phyloP scores from a whole-genome alignment of 2,113 vertebrate genomes.

The Trematomus loennbergii region DNA sequence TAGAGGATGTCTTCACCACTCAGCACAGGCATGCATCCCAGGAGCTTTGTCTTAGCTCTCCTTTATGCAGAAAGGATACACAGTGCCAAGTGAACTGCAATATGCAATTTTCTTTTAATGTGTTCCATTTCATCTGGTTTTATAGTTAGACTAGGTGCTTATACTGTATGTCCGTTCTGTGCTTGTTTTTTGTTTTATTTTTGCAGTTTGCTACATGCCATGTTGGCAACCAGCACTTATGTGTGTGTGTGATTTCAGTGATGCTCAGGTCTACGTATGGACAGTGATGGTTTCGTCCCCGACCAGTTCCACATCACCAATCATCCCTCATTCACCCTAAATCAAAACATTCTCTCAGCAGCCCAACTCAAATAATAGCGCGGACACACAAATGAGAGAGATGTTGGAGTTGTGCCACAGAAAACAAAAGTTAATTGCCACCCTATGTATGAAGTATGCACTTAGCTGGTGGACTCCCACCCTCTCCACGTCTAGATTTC shows the following conservation, averaged over 20 bases:
- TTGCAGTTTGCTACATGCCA: background rate
- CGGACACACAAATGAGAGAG: slow-evolving; percentile 62
- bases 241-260: background rate
- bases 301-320: slow-evolving; percentile 5
- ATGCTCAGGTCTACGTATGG: slow-evolving; percentile 22
- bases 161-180: background rate
- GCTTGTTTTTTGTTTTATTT: background rate
- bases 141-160: background rate
- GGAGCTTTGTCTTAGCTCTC: slow-evolving; percentile 21
- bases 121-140: slow-evolving; percentile 8
- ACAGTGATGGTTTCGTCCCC: slow-evolving; percentile 13
- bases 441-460: slow-evolving; percentile 58
- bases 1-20: slow-evolving; percentile 41
- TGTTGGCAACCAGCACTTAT: background rate
- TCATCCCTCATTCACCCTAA: slow-evolving; percentile 43
- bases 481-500: slow-evolving; percentile 57
- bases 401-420: slow-evolving; percentile 66
- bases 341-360: slow-evolving; percentile 61
- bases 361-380: slow-evolving; percentile 44
- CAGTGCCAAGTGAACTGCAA: background rate
- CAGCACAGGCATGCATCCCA: slow-evolving; percentile 32
- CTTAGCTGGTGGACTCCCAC: slow-evolving; percentile 59
- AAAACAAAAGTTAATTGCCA: slow-evolving; percentile 71
- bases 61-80: slow-evolving; percentile 28
- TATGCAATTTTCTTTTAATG: background rate